A percentile compares a stretch with the other conserved stretches of the same genome.
Conservation (phyloP, 2,797 vertebrate species). For the Notolabrus celidotus region DNA sequence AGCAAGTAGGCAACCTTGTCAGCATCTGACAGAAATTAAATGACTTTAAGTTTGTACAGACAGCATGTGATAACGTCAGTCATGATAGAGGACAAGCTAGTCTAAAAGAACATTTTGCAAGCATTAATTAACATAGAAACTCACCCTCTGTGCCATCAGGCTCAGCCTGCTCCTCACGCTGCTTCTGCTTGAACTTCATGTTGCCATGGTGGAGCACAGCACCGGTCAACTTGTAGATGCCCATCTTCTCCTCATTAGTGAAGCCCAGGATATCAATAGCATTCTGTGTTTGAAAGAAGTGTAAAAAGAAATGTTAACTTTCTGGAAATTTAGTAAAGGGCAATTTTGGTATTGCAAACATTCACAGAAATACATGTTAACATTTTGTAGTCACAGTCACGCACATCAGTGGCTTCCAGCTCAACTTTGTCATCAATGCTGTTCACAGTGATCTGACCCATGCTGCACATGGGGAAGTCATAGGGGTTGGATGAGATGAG, state of each 20-base stretch:
- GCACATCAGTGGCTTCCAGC: conserved; percentile 92
- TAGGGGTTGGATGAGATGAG: conserved; percentile 93
- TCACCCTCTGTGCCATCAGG: conserved; percentile 90
- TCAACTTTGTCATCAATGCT: conserved; percentile 93
- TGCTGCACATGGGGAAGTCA: conserved; percentile 89
- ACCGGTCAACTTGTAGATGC: conserved; percentile 90
- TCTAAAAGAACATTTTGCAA: background rate
- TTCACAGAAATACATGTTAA: background rate
- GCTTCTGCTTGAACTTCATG: conserved; percentile 92
- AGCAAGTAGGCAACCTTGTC: conserved; percentile 91
- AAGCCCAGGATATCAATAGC: conserved; percentile 91
- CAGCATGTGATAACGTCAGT: background rate
- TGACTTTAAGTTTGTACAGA: background rate
- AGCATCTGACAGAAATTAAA: conserved; percentile 81
- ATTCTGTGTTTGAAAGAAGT: conserved; percentile 73
- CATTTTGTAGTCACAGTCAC: conserved; percentile 40
- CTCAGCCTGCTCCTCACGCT: conserved; percentile 91
- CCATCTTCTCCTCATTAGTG: conserved; percentile 83
- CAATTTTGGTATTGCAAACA: background rate
- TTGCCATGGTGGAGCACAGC: conserved; percentile 90
- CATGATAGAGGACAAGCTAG: background rate
- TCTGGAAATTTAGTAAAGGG: background rate
- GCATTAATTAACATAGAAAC: background rate
- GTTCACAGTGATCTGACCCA: conserved; percentile 90
- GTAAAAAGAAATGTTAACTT: background rate